Conservation (phyloP, 2,888 invertebrate genomes). For the Folsomia candida region DNA sequence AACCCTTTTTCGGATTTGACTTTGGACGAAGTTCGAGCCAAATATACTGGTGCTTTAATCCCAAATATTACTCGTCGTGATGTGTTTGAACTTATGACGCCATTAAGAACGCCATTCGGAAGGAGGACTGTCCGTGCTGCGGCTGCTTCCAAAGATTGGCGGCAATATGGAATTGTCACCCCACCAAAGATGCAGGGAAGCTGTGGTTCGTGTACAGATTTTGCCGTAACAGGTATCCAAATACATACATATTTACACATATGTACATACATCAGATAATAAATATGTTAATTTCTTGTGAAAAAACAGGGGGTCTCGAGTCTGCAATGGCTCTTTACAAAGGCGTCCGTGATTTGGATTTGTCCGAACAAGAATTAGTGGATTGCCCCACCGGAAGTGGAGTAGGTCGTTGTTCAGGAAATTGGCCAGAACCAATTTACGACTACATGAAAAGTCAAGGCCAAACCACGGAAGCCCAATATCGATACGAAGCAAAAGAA, state of each 20-base stretch:
- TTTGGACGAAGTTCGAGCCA: constrained; percentile 3
- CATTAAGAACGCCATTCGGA: background rate
- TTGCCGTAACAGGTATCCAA: background rate
- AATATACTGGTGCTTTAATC: background rate
- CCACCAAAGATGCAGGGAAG: background rate
- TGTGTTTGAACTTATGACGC: background rate
- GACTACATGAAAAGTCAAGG: background rate
- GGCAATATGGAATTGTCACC: background rate
- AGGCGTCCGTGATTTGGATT: background rate
- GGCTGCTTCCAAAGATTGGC: background rate
- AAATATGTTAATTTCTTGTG: too few species aligned
- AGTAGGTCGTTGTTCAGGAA: background rate
- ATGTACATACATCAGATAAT: too few species aligned
- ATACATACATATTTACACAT: too few species aligned
- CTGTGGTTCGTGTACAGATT: background rate
- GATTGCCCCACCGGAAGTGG: constrained; percentile 7
- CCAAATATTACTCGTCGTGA: background rate
- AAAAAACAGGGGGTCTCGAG: background rate
- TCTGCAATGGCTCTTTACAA: background rate
- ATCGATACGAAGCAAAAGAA: constrained; percentile 3
- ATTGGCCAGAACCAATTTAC: background rate
- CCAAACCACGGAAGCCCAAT: background rate
- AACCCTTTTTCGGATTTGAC: constrained; percentile 6
- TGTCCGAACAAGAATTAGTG: background rate
- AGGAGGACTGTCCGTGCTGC: background rate